Conservation (phyloP, 2,888 invertebrate species). For the Meloe dianella region DNA sequence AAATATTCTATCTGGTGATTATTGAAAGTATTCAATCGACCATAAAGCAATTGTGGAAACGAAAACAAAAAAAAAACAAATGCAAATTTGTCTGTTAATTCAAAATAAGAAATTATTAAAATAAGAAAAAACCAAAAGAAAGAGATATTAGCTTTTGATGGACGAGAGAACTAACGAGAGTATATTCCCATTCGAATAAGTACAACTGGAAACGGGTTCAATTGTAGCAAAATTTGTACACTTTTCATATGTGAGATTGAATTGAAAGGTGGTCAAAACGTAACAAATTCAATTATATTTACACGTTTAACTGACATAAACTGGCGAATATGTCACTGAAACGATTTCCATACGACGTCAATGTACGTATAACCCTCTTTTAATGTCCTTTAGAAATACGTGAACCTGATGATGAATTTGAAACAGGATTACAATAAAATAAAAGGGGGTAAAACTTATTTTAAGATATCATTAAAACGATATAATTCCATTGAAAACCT, state of each 20-base stretch:
- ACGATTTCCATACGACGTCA: constrained; percentile 47
- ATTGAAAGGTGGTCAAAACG: too few species aligned
- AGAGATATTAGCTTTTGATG: too few species aligned
- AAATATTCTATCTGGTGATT: neutral
- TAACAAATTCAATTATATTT: too few species aligned
- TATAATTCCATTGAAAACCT: constrained; percentile 18
- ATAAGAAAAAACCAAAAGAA: neutral
- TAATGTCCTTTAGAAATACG: constrained; percentile 52
- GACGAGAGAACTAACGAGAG: too few species aligned
- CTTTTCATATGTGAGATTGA: too few species aligned
- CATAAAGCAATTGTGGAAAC: neutral
- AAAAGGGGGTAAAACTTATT: constrained; percentile 36
- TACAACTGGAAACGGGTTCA: too few species aligned
- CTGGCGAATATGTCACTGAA: too few species aligned
- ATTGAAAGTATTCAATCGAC: constrained; percentile 3
- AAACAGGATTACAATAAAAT: constrained; percentile 42
- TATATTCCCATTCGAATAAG: too few species aligned
- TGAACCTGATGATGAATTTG: constrained; percentile 47
- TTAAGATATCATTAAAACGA: constrained; percentile 7
- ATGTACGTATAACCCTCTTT: constrained; percentile 44
- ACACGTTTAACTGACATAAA: too few species aligned
- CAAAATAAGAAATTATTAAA: neutral
- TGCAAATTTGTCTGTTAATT: neutral
- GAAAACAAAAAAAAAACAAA: neutral
- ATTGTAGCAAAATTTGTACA: too few species aligned